These are phyloP conservation scores for Mormyrus hasselquistii DNA, from an alignment of 2,797 vertebrate species.

Conservation along the genomic window DNA sequence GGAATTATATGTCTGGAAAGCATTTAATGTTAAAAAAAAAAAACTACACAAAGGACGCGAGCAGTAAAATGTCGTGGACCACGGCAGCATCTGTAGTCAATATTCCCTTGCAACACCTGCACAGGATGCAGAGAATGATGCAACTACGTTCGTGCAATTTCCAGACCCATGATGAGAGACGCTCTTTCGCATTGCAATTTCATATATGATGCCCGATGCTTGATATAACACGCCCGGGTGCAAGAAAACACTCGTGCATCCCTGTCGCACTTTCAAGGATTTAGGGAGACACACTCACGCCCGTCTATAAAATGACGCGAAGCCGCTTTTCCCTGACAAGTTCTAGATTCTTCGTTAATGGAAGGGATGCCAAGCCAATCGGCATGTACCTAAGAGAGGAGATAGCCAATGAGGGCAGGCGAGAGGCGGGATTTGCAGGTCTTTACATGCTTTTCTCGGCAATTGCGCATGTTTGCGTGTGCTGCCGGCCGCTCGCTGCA, in stretches of 20 bases:
- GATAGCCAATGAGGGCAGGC: constrained; percentile 45
- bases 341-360: constrained; percentile 66
- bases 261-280: neutral
- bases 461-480: constrained; percentile 38
- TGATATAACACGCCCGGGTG: neutral
- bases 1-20: neutral
- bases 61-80: neutral
- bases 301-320: neutral
- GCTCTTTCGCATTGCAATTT: neutral
- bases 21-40: neutral
- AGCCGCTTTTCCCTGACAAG: constrained; percentile 7
- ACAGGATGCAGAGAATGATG: neutral
- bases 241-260: neutral
- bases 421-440: constrained; percentile 41
- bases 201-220: neutral
- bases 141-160: neutral
- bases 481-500: constrained; percentile 46
- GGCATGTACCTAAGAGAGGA: neutral
- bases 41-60: neutral
- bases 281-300: neutral
- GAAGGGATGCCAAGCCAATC: constrained; percentile 51
- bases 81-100: neutral
- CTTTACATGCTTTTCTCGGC: constrained; percentile 28
- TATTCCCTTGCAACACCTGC: neutral
- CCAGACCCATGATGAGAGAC: neutral